Percentiles rank a stretch among this genome's conserved stretches.
phyloP scores from a whole-genome alignment of 2,113 vertebrate genomes.

The Tyrannus savana region DNA sequence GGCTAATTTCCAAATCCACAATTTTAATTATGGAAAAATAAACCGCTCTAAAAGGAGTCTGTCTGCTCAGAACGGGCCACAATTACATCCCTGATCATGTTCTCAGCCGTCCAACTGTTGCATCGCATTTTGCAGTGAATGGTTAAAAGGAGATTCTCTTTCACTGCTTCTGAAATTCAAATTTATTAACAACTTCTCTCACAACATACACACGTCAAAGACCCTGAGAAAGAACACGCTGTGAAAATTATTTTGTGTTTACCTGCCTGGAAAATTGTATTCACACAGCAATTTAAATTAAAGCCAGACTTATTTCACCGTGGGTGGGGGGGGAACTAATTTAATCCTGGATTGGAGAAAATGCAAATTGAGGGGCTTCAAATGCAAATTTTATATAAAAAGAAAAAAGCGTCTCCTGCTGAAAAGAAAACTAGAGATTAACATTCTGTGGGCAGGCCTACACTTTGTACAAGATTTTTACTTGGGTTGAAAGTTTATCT shows the following conservation, averaged over 20 bases:
- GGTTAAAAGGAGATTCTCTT: constrained; percentile 49
- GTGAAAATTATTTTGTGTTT: constrained; percentile 72
- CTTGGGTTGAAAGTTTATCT: constrained; percentile 32
- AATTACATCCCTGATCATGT: constrained; percentile 4
- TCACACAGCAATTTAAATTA: constrained; percentile 74
- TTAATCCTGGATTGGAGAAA: constrained; percentile 62
- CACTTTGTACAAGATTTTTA: constrained; percentile 58
- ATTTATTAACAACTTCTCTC: constrained; percentile 39
- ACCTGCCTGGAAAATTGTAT: constrained; percentile 80
- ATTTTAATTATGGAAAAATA: constrained; percentile 57
- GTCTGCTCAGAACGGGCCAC: background rate
- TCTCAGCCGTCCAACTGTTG: constrained; percentile 1
- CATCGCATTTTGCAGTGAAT: background rate
- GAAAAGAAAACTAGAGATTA: constrained; percentile 71
- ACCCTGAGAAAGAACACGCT: constrained; percentile 59
- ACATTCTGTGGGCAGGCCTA: constrained; percentile 57
- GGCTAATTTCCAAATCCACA: constrained; percentile 28
- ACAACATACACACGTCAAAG: constrained; percentile 17
- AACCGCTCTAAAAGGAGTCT: background rate
- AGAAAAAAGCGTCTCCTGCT: constrained; percentile 58
- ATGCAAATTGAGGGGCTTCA: constrained; percentile 77
- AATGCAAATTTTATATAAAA: constrained; percentile 76
- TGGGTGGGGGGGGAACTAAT: constrained; percentile 36
- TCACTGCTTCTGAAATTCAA: constrained; percentile 15
- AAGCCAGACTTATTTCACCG: constrained; percentile 64